A percentile compares a stretch with the other conserved stretches of the same genome.
Conservation (phyloP, 2,888 invertebrate genomes). For the Thecophora atra region DNA sequence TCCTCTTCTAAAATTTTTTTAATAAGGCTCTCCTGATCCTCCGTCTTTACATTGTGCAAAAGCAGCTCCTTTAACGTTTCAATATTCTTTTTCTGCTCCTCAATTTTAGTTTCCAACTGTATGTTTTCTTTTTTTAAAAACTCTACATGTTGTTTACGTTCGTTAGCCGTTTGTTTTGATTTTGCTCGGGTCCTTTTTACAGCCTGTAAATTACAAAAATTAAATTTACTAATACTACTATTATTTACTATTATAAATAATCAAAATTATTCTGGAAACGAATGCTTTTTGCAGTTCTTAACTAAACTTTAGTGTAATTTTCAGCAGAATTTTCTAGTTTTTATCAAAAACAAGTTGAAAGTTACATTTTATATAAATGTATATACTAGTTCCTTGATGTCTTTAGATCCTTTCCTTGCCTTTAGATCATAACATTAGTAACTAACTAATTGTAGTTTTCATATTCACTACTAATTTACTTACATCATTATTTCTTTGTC, state of each 20-base stretch:
- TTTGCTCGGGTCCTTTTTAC: conserved; percentile 63
- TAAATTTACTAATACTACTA: conserved; percentile 8
- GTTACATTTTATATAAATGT: too few relatives aligned
- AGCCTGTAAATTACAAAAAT: conserved; percentile 52
- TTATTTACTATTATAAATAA: conserved; percentile 27
- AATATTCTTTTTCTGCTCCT: conserved; percentile 54
- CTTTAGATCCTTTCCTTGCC: too few relatives aligned
- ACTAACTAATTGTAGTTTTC: too few relatives aligned
- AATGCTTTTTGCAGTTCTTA: background rate
- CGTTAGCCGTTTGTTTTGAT: conserved; percentile 59
- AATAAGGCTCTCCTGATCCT: conserved; percentile 53
- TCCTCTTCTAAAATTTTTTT: conserved; percentile 51
- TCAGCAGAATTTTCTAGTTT: background rate
- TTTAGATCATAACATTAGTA: too few relatives aligned
- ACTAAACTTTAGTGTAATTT: background rate
- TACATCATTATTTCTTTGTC: conserved; percentile 64
- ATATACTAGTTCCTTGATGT: too few relatives aligned
- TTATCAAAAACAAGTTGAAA: background rate
- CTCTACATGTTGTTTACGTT: conserved; percentile 60
- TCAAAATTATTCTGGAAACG: conserved; percentile 37
- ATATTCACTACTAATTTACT: conserved; percentile 28
- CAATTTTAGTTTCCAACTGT: conserved; percentile 53
- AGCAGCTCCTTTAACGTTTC: conserved; percentile 54
- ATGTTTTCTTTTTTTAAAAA: conserved; percentile 55
- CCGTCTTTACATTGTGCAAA: conserved; percentile 51